A percentile compares a stretch with the other conserved stretches of the same genome.
phyloP scores from a whole-genome alignment of 2,888 invertebrate species.

The Trachelus tabidus region DNA sequence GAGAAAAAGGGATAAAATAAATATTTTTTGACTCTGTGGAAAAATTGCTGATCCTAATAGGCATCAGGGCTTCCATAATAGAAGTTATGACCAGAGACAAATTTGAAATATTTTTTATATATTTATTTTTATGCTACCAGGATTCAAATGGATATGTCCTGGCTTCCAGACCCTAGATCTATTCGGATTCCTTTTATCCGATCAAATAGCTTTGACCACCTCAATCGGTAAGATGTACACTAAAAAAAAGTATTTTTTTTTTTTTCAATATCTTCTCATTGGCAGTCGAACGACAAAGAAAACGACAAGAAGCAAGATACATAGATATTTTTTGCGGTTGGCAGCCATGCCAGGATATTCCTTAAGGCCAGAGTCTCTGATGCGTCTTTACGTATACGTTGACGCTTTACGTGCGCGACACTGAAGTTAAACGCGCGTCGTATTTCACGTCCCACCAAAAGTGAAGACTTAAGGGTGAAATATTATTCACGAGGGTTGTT shows the following conservation, averaged over 20 bases:
- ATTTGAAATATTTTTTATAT: neutral
- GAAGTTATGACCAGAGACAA: neutral
- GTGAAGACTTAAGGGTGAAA: neutral
- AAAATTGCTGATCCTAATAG: neutral
- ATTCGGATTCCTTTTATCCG: neutral
- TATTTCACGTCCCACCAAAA: neutral
- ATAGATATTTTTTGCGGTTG: neutral
- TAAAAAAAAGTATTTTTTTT: neutral
- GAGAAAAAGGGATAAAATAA: neutral
- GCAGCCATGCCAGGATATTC: neutral
- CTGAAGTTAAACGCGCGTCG: neutral
- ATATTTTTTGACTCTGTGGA: neutral
- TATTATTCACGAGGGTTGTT: neutral
- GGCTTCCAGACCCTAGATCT: neutral
- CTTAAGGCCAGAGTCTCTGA: neutral
- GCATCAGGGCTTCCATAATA: neutral
- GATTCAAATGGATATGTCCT: neutral
- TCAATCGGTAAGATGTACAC: neutral
- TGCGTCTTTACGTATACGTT: neutral
- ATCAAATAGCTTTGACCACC: neutral
- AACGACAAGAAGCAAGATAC: neutral
- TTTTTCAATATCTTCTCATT: neutral
- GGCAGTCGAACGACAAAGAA: neutral
- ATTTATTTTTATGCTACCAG: neutral
- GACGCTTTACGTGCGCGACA: neutral